phyloP scores from a whole-genome alignment of 2,113 vertebrate genomes.

The Gymnorhina tibicen region DNA sequence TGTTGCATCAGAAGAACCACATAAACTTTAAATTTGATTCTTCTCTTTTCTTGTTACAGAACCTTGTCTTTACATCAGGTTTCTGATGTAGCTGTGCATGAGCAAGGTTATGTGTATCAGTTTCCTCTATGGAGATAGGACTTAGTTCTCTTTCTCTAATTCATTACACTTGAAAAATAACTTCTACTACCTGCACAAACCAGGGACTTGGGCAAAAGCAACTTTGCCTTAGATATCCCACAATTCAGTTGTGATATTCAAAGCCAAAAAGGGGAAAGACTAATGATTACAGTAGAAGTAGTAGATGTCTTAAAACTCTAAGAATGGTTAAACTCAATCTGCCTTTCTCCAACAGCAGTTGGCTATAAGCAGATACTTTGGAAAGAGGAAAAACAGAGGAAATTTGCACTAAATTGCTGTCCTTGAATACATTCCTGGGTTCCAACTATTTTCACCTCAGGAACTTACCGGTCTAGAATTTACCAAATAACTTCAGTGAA shows the following conservation, averaged over 20 bases:
- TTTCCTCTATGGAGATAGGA: background rate
- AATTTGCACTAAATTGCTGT: background rate
- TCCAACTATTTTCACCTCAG: background rate
- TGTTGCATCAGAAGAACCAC: background rate
- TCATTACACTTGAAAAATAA: background rate
- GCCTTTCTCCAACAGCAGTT: background rate
- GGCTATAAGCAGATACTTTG: background rate
- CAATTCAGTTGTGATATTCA: background rate
- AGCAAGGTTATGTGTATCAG: background rate
- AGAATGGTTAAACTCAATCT: background rate
- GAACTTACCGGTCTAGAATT: background rate
- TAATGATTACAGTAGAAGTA: background rate
- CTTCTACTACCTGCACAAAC: background rate
- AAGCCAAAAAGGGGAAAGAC: background rate
- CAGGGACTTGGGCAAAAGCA: background rate
- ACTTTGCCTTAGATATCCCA: background rate
- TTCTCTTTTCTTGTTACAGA: background rate
- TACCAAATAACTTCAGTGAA: background rate
- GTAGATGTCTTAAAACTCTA: background rate
- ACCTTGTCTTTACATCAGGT: background rate
- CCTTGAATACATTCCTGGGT: background rate
- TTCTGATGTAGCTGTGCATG: background rate
- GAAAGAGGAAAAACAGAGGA: background rate
- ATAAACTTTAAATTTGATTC: background rate
- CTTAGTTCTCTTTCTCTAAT: background rate